phyloP scores from a whole-genome alignment of 2,888 invertebrate genomes.

The Ramazzottius varieornatus region DNA sequence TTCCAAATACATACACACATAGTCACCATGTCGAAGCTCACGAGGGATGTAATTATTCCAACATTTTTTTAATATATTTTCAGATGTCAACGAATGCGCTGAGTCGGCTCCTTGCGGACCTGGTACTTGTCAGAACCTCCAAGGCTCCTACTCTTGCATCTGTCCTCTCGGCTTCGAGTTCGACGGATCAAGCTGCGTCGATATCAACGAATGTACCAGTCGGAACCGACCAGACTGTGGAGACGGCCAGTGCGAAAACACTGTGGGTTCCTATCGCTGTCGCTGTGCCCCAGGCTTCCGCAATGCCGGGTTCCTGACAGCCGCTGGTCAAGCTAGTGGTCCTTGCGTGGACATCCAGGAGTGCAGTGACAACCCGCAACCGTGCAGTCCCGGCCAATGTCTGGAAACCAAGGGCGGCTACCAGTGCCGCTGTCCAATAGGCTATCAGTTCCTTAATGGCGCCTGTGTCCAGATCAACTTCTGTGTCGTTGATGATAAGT shows the following conservation, averaged over 20 bases:
- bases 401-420: background rate
- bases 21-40: no score
- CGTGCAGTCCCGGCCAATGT: background rate
- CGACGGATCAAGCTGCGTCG: background rate
- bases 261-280: background rate
- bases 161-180: background rate
- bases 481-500: background rate
- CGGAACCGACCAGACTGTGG: background rate
- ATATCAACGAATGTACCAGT: background rate
- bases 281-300: background rate
- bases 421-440: background rate
- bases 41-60: no score
- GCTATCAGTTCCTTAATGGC: background rate
- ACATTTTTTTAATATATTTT: background rate
- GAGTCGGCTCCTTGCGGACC: background rate
- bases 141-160: background rate
- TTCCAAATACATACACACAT: no score
- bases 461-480: background rate
- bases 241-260: background rate
- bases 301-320: background rate
- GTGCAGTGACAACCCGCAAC: background rate
- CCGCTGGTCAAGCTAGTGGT: background rate
- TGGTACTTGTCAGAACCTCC: background rate
- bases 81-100: background rate
- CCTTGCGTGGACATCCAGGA: slow-evolving; percentile 1